These are phyloP conservation scores for Falcaria lacertinaria DNA, from an alignment of 2,888 invertebrate species.

Conservation along the genomic window DNA sequence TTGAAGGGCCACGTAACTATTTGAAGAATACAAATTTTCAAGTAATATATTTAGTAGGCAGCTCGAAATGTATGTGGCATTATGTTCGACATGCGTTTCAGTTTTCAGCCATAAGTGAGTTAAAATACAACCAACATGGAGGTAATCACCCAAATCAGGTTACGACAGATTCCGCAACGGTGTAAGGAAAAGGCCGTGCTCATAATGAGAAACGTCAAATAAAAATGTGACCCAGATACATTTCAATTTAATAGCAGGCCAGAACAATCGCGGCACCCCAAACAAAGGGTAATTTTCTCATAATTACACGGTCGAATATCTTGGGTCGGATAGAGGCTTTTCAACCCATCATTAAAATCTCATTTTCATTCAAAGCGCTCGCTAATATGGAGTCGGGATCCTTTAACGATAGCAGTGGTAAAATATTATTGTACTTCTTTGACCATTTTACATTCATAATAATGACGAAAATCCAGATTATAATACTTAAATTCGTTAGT, in stretches of 20 bases:
- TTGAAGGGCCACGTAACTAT: too few relatives aligned
- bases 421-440: too few relatives aligned
- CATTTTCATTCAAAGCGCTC: constrained; percentile 36
- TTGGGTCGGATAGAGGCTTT: constrained; percentile 32
- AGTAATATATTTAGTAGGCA: too few relatives aligned
- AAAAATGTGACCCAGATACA: background rate
- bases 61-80: too few relatives aligned
- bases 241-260: background rate
- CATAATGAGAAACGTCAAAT: background rate
- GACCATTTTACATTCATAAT: too few relatives aligned
- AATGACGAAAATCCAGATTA: too few relatives aligned
- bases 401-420: background rate
- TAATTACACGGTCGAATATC: constrained; percentile 20
- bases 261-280: background rate
- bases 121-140: too few relatives aligned
- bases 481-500: too few relatives aligned
- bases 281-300: constrained; percentile 22
- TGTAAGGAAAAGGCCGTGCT: background rate
- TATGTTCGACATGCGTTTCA: too few relatives aligned
- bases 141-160: too few relatives aligned
- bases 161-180: background rate
- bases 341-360: constrained; percentile 37
- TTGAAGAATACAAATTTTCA: too few relatives aligned
- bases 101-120: too few relatives aligned
- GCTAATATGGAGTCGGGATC: background rate